Conservation (phyloP, 2,113 vertebrate genomes). For the Nesogale talazaci region DNA sequence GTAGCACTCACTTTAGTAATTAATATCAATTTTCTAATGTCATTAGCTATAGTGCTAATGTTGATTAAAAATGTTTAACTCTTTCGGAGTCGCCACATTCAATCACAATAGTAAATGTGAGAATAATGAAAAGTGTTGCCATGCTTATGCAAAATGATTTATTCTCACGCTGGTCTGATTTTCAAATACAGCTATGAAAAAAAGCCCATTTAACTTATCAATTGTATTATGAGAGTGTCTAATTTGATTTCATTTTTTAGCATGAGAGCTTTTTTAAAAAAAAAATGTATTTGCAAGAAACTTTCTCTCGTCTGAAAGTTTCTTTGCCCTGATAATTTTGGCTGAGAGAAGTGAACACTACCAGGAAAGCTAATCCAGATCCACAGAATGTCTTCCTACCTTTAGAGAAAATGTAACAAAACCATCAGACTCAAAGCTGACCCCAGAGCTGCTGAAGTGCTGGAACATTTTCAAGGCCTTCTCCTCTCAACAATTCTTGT, state of each 20-base stretch:
- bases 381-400: fast-evolving
- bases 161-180: neutral
- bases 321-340: neutral
- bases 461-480: neutral
- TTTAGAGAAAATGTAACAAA: neutral
- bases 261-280: neutral
- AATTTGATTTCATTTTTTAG: slow-evolving; percentile 2
- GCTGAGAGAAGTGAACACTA: neutral
- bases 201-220: neutral
- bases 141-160: neutral
- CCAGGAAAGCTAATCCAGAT: neutral
- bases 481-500: neutral
- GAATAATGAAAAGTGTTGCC: neutral
- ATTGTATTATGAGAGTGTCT: neutral
- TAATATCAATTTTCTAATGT: slow-evolving; percentile 68
- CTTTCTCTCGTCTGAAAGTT: neutral
- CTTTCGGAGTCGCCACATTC: neutral
- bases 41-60: slow-evolving; percentile 45
- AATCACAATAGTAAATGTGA: neutral
- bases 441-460: too few relatives aligned
- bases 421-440: neutral
- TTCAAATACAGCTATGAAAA: neutral
- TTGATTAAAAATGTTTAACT: slow-evolving; percentile 39
- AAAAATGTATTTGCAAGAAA: neutral
- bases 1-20: slow-evolving; percentile 50